Percentiles rank a stretch among this genome's conserved stretches.
Evolutionary conservation across 2,797 vertebrate genomes (phyloP).

Genomic region (Phrynocephalus forsythii): DNA sequence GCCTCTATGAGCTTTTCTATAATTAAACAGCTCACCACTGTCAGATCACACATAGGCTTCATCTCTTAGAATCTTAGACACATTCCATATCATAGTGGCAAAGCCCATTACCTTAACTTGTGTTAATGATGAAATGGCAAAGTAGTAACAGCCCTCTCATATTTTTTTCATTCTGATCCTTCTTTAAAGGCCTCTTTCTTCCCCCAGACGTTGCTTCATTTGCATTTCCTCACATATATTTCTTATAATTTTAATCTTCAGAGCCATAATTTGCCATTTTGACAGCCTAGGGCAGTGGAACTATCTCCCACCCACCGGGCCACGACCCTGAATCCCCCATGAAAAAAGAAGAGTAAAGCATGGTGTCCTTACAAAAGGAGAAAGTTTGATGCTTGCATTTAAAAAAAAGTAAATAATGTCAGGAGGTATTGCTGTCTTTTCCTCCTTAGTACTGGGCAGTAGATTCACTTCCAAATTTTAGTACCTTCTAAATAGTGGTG

Average conservation of each 20-base stretch:
- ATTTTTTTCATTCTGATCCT: not conserved
- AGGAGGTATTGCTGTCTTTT: too few relatives aligned
- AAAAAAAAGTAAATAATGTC: too few relatives aligned
- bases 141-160: not conserved
- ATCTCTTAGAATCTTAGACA: not conserved
- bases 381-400: too few relatives aligned
- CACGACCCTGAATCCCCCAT: too few relatives aligned
- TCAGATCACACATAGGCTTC: not conserved
- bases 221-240: not conserved
- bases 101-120: not conserved
- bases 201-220: not conserved
- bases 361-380: too few relatives aligned
- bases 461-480: too few relatives aligned
- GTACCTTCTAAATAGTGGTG: too few relatives aligned
- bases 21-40: not conserved
- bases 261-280: too few relatives aligned
- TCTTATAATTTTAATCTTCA: not conserved
- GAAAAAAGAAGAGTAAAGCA: too few relatives aligned
- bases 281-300: too few relatives aligned
- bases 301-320: too few relatives aligned
- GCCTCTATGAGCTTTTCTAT: constrained; percentile 2
- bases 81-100: constrained; percentile 9
- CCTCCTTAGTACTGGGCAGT: too few relatives aligned
- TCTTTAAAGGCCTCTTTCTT: not conserved
- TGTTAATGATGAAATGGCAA: not conserved